Base-by-base conservation (phyloP, 1,140 invertebrate genomes). In the Hylyphantes graminicola region DNA sequence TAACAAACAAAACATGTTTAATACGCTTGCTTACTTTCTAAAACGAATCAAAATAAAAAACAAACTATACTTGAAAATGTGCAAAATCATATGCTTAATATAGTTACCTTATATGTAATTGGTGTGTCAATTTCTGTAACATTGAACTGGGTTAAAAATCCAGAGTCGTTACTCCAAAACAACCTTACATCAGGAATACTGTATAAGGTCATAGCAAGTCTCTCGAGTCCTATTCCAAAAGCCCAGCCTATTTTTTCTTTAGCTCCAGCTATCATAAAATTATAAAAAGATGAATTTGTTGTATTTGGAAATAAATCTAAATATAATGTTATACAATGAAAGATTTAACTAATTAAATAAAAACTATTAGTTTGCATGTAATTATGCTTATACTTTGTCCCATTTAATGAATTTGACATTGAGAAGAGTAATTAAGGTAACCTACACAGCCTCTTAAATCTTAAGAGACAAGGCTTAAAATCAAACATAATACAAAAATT, bases 131-230 rank as follows among this genome's bases (percentile, higher is more conserved):
- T 90, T 90, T 95, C 92, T 70, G 94, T 92, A 77, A 93, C 93
- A 87, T 94, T 91, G 89, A 99, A 99, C 89, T 99, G 98, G 79
- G 92, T 93, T 2, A 97, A 89, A 89, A 99, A 99, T 51, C 98
- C 97, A 68, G 93, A 92, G 89, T 99, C 98, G 19, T 90, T 92
- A 79, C 91, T 91, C 98, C 98, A 99, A 90, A 99, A 99, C 8
- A 98, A 89, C 75, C 98, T 91, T 86, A 99, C 99, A 88, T 99
- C 98, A 0, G 97, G 96, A 87, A 99, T 99, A 87, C 93, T 90
- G 88, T 98, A 99, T 5, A 99, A 90, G 64, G 94, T 94, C 98
- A 99, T 99, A 0, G 98, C 98, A 70, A 99, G 89, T 82, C 98
- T 91, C 90, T 99, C 98, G 65, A 99, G 90, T 4, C 98, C 98